Conservation (phyloP, 2,113 vertebrate genomes). For the Verasper variegatus region DNA sequence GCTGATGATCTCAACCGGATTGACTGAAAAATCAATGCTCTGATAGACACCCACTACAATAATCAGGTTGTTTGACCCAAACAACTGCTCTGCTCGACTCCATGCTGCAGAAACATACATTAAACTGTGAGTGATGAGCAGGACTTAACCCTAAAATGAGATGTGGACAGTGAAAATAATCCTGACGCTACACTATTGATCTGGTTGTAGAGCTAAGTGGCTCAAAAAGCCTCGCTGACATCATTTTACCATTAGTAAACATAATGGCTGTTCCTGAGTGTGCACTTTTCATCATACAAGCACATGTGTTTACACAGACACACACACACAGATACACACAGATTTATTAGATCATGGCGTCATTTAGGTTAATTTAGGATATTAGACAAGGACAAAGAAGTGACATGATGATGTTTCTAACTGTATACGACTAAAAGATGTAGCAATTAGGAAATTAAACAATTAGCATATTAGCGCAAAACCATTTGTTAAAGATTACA, state of each 20-base stretch:
- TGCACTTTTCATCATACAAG: constrained; percentile 48
- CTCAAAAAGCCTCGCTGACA: constrained; percentile 72
- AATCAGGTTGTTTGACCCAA: constrained; percentile 62
- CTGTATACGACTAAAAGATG: not conserved
- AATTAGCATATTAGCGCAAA: no score
- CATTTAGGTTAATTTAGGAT: no score
- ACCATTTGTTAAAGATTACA: no score
- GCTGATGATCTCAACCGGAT: constrained; percentile 62
- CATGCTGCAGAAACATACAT: constrained; percentile 28
- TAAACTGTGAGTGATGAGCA: constrained; percentile 60
- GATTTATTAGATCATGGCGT: not conserved
- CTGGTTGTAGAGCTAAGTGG: constrained; percentile 69
- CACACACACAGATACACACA: not conserved
- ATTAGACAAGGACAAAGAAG: not conserved
- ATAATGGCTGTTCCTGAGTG: constrained; percentile 66
- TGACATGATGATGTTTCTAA: constrained; percentile 18
- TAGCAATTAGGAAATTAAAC: no score
- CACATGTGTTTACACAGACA: not conserved
- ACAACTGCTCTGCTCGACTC: constrained; percentile 34
- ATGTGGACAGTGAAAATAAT: constrained; percentile 62
- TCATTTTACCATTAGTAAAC: constrained; percentile 70
- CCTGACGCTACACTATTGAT: constrained; percentile 70
- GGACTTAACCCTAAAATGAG: constrained; percentile 51
- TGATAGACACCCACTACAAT: constrained; percentile 62
- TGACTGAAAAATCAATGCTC: constrained; percentile 65